Percentiles rank a stretch among this genome's conserved stretches.
These are phyloP conservation scores for Glaucidium brasilianum DNA, from an alignment of 2,113 vertebrate genomes.

Conservation along the genomic window DNA sequence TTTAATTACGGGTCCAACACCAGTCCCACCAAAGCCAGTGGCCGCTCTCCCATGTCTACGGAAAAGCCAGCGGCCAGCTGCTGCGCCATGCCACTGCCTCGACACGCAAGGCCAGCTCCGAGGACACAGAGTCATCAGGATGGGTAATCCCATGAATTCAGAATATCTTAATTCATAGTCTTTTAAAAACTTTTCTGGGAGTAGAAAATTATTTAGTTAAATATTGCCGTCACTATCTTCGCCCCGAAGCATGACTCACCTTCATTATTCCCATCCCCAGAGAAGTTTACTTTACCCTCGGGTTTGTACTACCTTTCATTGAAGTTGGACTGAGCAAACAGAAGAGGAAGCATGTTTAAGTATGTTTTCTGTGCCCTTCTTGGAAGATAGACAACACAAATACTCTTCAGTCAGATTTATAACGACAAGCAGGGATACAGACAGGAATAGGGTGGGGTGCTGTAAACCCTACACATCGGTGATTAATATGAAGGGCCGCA, in stretches of 20 bases:
- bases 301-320: conserved; percentile 59
- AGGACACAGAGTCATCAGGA: neutral
- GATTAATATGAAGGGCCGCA: conserved; percentile 39
- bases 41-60: fast-evolving
- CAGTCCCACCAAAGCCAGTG: neutral
- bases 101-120: neutral
- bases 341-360: conserved; percentile 69
- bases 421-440: conserved; percentile 67
- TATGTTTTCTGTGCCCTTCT: conserved; percentile 70
- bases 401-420: conserved; percentile 73
- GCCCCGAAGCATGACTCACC: neutral
- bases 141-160: conserved; percentile 20
- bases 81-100: fast-evolving
- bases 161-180: neutral
- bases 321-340: conserved; percentile 67
- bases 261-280: conserved; percentile 46
- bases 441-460: conserved; percentile 75
- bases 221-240: neutral
- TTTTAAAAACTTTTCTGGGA: neutral
- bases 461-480: conserved; percentile 54
- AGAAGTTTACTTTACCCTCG: conserved; percentile 74
- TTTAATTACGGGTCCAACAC: fast-evolving
- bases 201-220: conserved; percentile 34
- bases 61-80: neutral
- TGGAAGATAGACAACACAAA: conserved; percentile 74